Conservation (phyloP, 2,888 invertebrate genomes). For the Caenorhabditis sulstoni region DNA sequence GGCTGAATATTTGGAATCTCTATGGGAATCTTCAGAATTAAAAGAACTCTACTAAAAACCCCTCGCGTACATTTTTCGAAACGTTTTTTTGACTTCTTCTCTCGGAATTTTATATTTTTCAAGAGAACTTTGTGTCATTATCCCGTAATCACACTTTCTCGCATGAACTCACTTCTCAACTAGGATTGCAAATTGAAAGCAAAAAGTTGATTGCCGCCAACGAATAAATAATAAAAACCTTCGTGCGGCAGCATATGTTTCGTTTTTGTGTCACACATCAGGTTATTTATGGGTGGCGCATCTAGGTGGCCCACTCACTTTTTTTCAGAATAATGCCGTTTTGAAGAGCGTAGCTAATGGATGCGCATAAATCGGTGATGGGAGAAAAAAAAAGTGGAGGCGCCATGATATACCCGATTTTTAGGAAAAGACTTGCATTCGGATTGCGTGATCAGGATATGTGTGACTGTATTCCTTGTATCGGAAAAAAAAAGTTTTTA, state of each 20-base stretch:
- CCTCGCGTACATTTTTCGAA: too few relatives aligned
- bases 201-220: neutral
- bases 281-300: conserved; percentile 2
- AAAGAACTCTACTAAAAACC: neutral
- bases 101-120: too few relatives aligned
- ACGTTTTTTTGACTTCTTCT: too few relatives aligned
- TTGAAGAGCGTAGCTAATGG: conserved; percentile 2
- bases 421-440: neutral
- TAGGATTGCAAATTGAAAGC: too few relatives aligned
- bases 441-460: conserved; percentile 12
- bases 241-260: too few relatives aligned
- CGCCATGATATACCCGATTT: neutral
- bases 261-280: conserved; percentile 15
- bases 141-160: too few relatives aligned
- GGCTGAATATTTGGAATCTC: conserved; percentile 68
- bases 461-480: conserved; percentile 1
- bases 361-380: conserved; percentile 28
- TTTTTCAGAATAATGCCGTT: neutral
- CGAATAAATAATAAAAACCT: too few relatives aligned
- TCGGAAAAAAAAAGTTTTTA: neutral
- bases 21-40: conserved; percentile 64
- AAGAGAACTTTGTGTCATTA: too few relatives aligned
- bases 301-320: too few relatives aligned
- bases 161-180: too few relatives aligned
- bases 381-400: conserved; percentile 14